Base-by-base conservation (phyloP, 1,140 invertebrate species). In the Drosophila biarmipes region DNA sequence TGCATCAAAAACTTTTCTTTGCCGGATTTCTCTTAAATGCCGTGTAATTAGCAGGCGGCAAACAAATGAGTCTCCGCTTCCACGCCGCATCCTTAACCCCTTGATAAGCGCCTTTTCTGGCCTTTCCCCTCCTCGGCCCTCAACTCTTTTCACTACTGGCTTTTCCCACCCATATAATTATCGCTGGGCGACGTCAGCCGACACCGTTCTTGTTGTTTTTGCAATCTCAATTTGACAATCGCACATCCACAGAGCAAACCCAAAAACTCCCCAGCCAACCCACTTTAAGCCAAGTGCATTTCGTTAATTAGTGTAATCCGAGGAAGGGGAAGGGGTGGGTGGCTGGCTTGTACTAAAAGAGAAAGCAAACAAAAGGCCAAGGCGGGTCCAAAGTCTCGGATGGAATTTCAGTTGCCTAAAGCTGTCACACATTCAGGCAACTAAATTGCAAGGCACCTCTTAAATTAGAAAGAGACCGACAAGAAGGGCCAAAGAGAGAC, bases 281-380 rank as follows among this genome's bases (percentile, higher is more conserved):
- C 21, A 40, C 35, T 37, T 57, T 40, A 37, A 48, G 84, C 71
- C 79, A 84, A 89, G 76, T 89, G 85, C 84, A 89, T 89, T 89
- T 80, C 80, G 85, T 90, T 89, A 89, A 89, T 89, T 89, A 89
- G 85, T 89, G 79, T 87, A 87, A 84, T 72, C 58, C 57, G 43
- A 76, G 14, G 56, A 45, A 45, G 55, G 27, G 17, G 43, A 31
- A 31, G 10, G 7, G 2, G 21, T 11, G 0, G 17, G 31, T 0
- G 5, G 34, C 10, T 17, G 1, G 11, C 24, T 6, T 27, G 15
- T 24, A 52, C 42, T 35, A 57, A 55, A 52, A 61, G 72, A 61
- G 74, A 73, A 57, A 64, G 76, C 61, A 81, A 87, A 86, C 81
- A 86, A 86, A 86, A 71, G 72, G 46, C 75, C 55, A 59, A 78